Evolutionary conservation across 1,140 invertebrate species (phyloP), one percentile per base, ranked within the genome.

Genomic region (Leptoteleia sp.): DNA sequence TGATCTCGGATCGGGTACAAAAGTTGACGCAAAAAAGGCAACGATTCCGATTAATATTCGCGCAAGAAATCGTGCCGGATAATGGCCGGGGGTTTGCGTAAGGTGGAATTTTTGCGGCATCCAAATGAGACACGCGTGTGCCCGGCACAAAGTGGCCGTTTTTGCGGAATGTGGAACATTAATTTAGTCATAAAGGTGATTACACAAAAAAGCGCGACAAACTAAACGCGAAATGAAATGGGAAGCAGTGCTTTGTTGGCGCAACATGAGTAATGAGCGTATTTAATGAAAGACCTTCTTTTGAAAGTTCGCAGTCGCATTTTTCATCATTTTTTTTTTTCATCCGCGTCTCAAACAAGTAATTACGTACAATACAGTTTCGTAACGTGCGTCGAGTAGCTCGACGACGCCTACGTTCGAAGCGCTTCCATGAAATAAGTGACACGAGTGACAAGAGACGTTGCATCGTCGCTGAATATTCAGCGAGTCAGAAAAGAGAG

Each of bases 361-460:
- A 76, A 79, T 79, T 72, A 79, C 55, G 65, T 68, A 76, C 67
- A 79, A 77, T 71, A 71, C 48, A 61, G 50, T 82, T 79, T 79
- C 65, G 50, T 73, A 79, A 79, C 54, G 11, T 37, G 61, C 67
- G 71, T 65, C 57, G 76, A 75, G 68, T 79, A 77, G 70, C 70
- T 73, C 27, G 67, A 62, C 72, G 76, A 73, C 73, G 75, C 75
- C 70, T 61, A 82, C 77, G 54, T 59, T 35, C 62, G 7, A 12
- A 70, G 64, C 40, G 43, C 59, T 79, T 79, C 52, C 64, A 75
- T 65, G 57, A 68, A 79, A 64, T 52, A 42, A 65, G 64, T 76
- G 71, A 80, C 71, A 76, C 17, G 54, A 55, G 45, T 67, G 71
- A 65, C 70, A 65, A 57, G 70, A 71, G 38, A 73, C 42, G 76